These are phyloP conservation scores for Crotalus helleri DNA, from an alignment of 2,113 vertebrate species.

Conservation along the genomic window DNA sequence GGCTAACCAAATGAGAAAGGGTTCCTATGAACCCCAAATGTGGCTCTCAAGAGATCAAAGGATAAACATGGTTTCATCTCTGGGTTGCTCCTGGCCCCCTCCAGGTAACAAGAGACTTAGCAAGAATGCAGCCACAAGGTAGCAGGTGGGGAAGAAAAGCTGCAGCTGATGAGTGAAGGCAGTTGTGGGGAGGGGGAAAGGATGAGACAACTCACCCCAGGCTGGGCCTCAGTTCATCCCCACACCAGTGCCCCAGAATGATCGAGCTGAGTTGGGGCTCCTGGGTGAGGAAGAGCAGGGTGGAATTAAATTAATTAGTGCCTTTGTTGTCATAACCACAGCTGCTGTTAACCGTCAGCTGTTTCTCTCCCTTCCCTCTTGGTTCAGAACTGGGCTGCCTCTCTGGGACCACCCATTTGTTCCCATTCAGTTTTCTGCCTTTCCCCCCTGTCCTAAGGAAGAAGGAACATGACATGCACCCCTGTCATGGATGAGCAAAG, in stretches of 20 bases:
- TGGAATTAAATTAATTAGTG: not conserved
- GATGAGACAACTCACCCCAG: not conserved
- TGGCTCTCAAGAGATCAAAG: not conserved
- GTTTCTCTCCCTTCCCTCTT: not conserved
- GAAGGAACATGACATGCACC: not conserved
- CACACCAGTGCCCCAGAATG: not conserved
- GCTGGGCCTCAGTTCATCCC: not conserved
- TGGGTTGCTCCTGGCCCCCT: not conserved
- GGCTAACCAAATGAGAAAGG: not conserved
- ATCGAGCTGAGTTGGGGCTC: not conserved
- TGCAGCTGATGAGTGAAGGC: not conserved
- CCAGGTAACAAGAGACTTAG: not conserved
- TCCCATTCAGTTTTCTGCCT: not conserved
- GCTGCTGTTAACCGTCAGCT: not conserved
- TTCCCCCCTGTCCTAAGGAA: not conserved
- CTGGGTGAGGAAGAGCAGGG: not conserved
- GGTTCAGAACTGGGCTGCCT: not conserved
- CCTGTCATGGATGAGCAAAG: not conserved
- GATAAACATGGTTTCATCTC: not conserved
- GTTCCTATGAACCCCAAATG: not conserved
- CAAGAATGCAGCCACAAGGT: not conserved
- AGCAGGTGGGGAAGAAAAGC: not conserved
- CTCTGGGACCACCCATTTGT: not conserved
- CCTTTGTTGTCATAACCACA: not conserved
- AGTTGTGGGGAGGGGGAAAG: not conserved